Evolutionary conservation across 2,113 vertebrate species (phyloP), one percentile per base, ranked within the genome.

Genomic region (Strigops habroptila): DNA sequence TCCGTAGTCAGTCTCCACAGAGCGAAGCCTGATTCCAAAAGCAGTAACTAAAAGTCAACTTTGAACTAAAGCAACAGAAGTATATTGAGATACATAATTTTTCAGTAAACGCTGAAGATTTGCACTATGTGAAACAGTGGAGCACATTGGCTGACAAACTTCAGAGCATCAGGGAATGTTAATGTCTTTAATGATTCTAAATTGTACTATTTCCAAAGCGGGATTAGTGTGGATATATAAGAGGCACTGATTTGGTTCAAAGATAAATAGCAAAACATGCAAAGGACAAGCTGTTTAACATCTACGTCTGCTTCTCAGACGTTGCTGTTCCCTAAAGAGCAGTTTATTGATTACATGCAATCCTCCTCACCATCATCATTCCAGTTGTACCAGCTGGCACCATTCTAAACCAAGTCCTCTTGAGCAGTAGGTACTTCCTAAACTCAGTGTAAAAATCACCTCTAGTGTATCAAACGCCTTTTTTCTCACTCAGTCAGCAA

Each of bases 211-310:
- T 83, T 88, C 71, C 8, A 3, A 86, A 90, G 60, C 60, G 60
- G 93, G 64, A 86, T 83, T 91, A 86, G 46, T 18, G 78, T 70
- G 63, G 71, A 74, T 88, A 83, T 24, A 10, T 39, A 86, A 87
- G 18, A 64, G 33, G 53, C 8, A 63, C 24, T 71, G 71, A 88
- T 90, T 77, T 88, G 46, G 51, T 83, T 78, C 25, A 41, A 77
- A 64, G 76, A 82, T 57, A 70, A 88, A 82, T 9, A 78, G 79
- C 44, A 70, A 76, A 85, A 52, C 64, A 71, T 60, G 39, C 82
- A 90, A 95, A 93, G 60, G 86, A 85, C 19, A 83, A 94, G 75
- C 55, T 94, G 68, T 48, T 93, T 88, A 65, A 95, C 82, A 69
- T 73, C 74, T 63, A 53, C 0, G 0, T 53, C 82, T 83, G 63